Evolutionary conservation across 2,797 vertebrate genomes (phyloP), one percentile per base, ranked within the genome.

Genomic region (Cossypha dichroa): DNA sequence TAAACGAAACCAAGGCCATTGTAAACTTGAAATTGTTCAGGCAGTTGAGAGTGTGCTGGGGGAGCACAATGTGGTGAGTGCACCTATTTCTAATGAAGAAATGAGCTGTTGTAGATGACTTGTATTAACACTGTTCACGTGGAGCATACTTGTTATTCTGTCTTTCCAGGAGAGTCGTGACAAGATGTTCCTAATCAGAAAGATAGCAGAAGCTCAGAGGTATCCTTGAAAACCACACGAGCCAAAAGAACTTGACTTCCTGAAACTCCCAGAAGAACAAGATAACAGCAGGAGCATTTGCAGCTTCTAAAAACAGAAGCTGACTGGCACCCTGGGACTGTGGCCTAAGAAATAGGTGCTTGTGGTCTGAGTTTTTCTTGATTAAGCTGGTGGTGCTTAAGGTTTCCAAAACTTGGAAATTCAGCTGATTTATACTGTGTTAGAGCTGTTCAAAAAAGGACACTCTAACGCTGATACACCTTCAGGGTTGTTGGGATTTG

Each of bases 111-210:
- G 11, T 16, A 26, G 28, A 4, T 74, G 26, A 31, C 6, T 67
- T 80, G 13, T 11, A 2, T 40, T 40, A 31, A 28, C 18, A 18
- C 33, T n/a, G n/a, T 51, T 78, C 15, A 26, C 17, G 54, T 64
- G 29, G 20, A 66, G 4, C 5, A 2, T 28, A 17, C 29, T 82
- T 51, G 26, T 75, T 67, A 7, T 70, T 85, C 22, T 97, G 45
- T 89, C 55, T 81, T 74, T 88, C 34, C 92, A 99, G 99, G 98
- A 98, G 90, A 97, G 98, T 36, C 98, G 97, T 34, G 99, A 99
- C 97, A 99, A 99, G 92, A 97, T 94, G n/a, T 99, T 99, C 91
- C 97, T 99, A 29, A 99, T 99, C 89, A 98, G 98, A 96, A 99
- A 98, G 95, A 97, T 99, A 88, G 96, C 97, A 22, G 99, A 99